Evolutionary conservation across 2,797 vertebrate species (phyloP), one percentile per base, ranked within the genome.

Genomic region (Allobates femoralis): DNA sequence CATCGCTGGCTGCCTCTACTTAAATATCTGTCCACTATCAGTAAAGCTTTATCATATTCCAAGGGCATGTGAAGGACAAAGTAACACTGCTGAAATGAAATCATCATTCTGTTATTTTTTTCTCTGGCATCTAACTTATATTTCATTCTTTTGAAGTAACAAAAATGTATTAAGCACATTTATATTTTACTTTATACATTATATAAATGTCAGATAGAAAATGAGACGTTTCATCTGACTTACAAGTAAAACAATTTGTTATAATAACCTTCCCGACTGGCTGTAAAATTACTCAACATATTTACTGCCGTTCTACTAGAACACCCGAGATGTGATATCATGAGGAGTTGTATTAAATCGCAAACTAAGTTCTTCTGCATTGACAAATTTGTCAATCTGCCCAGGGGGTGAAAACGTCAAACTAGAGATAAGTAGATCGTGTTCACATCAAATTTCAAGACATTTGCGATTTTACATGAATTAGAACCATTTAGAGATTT

Each of bases 11-110:
- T 81, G 69, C 58, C 51, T 60, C 79, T 41, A 77, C 46, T 10
- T 82, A 50, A 69, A 83, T 87, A 83, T 51, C 74, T 83, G 66
- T 87, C 62, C 34, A 73, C 50, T 83, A 56, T 28, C 21, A 60
- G n/a, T 15, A 81, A 69, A 51, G 26, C 41, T 81, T 83, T 87
- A 77, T 87, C 73, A 82, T 69, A 73, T 5, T 71, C 41, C 74
- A 87, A 83, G 86, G 74, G 23, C 64, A 71, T 56, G 62, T 73
- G 51, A 87, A 79, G 86, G 86, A 28, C 79, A 41, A 69, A 26
- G 64, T 10, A 34, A 71, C 34, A 78, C 34, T 41, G 30, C 12
- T 78, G 80, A 78, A 82, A 69, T 69, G 16, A 80, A 69, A 81
- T 34, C 26, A 79, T 79, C 50, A 58, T 16, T 3, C 53, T 62